These are phyloP conservation scores for Aurelia sp. DNA, from an alignment of 30 jellyfish, hydroid and myxozoan species.

Conservation along the genomic window DNA sequence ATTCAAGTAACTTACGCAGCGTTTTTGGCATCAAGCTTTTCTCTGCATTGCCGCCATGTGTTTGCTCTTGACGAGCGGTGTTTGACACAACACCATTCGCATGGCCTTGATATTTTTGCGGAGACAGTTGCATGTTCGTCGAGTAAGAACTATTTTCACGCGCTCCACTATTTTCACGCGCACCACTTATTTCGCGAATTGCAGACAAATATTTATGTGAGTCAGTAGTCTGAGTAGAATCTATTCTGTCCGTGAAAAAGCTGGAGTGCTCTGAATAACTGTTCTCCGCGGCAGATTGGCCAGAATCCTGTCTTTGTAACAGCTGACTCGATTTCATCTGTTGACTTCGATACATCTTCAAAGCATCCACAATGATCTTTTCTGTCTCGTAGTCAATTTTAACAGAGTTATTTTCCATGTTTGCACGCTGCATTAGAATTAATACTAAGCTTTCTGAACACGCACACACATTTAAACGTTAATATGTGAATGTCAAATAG, in stretches of 20 bases:
- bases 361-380: constrained; percentile 58
- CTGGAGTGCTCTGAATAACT: not conserved
- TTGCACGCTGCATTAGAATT: no score
- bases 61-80: not conserved
- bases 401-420: constrained; percentile 27
- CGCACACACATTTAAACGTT: no score
- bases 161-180: not conserved
- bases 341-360: constrained; percentile 43
- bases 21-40: constrained; percentile 12
- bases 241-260: constrained; percentile 19
- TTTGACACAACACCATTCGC: not conserved
- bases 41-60: not conserved
- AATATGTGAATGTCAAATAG: no score
- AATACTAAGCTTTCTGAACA: no score
- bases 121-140: no score
- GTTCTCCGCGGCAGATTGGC: constrained; percentile 4
- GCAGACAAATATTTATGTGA: constrained; percentile 27
- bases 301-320: constrained; percentile 16
- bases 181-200: not conserved
- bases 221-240: constrained; percentile 56
- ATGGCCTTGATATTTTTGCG: not conserved
- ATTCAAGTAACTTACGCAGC: not conserved
- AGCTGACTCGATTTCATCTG: constrained; percentile 14
- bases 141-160: not conserved
- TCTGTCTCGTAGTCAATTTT: constrained; percentile 50